Base-by-base conservation (phyloP, 1,140 invertebrate genomes). In the Achatina immaculata region DNA sequence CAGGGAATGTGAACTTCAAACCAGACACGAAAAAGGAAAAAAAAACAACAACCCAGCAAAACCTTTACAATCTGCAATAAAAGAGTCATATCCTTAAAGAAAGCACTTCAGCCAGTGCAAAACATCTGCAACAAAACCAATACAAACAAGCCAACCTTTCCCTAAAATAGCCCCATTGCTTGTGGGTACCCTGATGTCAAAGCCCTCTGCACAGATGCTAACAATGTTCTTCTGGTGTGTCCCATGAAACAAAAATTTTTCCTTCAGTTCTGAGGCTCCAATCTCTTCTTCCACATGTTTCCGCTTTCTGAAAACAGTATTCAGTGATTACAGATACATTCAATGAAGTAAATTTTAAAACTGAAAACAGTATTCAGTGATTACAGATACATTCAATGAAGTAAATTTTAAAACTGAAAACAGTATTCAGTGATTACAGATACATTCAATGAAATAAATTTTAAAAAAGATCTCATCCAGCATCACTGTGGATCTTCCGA, bases 201-300 rank as follows among this genome's bases (percentile, higher is more conserved):
- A 69, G n/a, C 68, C 68, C 6, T 69, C 68, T 40, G 7, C 16
- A 42, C 68, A 69, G 24, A 69, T 69, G 11, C n/a, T 40, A 19
- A 43, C 36, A 7, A 69, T 40, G 21, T 69, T 69, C 42, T 69
- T 28, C 24, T 19, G 36, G 2, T 42, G 4, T 2, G 68, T 69
- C 31, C 68, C 68, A 43, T 69, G 68, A 42, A 69, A 69, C 24
- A 69, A 14, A 43, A 43, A 40, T 69, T 43, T 69, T 42, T 69
- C 68, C 42, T 69, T 69, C 4, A 69, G 36, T 21, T 40, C 42
- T 69, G 36, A 34, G 2, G 42, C 36, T 11, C 68, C 68, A 42
- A 69, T 42, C 9, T 69, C 68, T 21, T 69, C 68, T 21, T 24
- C 68, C 11, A 42, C 42, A 42, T 69, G 68, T 24, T 40, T 69